These are phyloP conservation scores for Ceraclea dissimilis DNA, from an alignment of 2,888 invertebrate genomes.

Conservation along the genomic window DNA sequence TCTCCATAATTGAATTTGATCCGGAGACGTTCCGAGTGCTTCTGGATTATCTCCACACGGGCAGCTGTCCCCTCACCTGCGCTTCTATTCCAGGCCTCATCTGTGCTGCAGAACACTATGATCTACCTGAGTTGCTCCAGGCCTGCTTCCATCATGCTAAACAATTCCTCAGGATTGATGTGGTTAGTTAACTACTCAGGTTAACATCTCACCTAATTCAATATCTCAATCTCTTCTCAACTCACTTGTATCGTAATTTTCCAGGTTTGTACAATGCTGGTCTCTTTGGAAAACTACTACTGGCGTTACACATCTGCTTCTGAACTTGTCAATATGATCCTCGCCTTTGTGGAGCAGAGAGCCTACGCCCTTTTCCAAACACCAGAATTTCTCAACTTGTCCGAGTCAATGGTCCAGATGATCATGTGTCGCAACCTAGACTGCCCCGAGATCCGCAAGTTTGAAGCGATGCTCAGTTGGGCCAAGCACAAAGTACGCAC, in stretches of 20 bases:
- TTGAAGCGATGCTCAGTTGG: slow-evolving; percentile 90
- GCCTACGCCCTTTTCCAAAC: slow-evolving; percentile 80
- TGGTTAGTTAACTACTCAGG: slow-evolving; percentile 56
- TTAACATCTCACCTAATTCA: too few species aligned
- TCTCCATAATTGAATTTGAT: slow-evolving; percentile 92
- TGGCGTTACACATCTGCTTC: slow-evolving; percentile 93
- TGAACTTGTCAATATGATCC: slow-evolving; percentile 89
- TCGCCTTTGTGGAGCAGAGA: slow-evolving; percentile 82
- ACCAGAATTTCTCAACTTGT: slow-evolving; percentile 76
- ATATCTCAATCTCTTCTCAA: too few species aligned
- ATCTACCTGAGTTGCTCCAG: slow-evolving; percentile 83
- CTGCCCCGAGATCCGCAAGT: slow-evolving; percentile 82
- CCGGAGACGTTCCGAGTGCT: slow-evolving; percentile 87
- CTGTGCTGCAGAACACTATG: slow-evolving; percentile 92
- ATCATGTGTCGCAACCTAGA: slow-evolving; percentile 88
- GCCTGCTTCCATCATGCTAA: slow-evolving; percentile 95
- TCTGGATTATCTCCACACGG: slow-evolving; percentile 86
- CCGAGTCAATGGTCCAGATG: slow-evolving; percentile 93
- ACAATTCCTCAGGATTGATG: slow-evolving; percentile 85
- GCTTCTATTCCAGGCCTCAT: slow-evolving; percentile 88
- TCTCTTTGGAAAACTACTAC: slow-evolving; percentile 87
- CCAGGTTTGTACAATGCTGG: slow-evolving; percentile 84
- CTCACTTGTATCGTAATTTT: slow-evolving; percentile 23
- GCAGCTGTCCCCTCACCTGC: slow-evolving; percentile 86
- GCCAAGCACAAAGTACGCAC: slow-evolving; percentile 76